Evolutionary conservation across 23 tunicate genomes (phyloP), one percentile per base, ranked within the genome.

Genomic region (Pegea sp.): DNA sequence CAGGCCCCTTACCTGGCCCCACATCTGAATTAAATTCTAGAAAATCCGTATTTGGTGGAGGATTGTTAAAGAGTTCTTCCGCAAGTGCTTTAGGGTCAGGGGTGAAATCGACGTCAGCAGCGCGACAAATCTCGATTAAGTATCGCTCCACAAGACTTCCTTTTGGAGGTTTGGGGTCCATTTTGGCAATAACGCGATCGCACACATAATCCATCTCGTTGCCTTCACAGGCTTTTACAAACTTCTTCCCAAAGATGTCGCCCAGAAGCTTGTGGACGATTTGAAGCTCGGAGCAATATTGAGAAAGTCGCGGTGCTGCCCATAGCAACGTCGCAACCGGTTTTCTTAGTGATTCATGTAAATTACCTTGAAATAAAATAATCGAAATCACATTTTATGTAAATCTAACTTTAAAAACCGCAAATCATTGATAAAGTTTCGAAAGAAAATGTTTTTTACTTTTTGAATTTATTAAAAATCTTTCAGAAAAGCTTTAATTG

Each of bases 241-340:
- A 81, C 30, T 81, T 78, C 49, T 81, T 81, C 4, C 93, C 93
- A 66, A 68, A 81, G 53, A 62, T 68, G 2, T 76, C 81, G 22
- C 70, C 75, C 44, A 81, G 70, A 24, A 75, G 74, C 24, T 66
- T 56, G 13, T 72, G 69, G 6, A 81, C 75, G 26, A 66, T 65
- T 42, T 66, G 60, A 16, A 81, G 33, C 48, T 81, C 93, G 20
- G 68, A 69, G 28, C 74, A 61, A 34, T 72, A 57, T 52, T 57
- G 65, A 25, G 26, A 29, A 29, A 81, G 54, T 48, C 93, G 11
- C 2, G 80, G 80, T 3, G 64, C 52, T 21, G 69, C 90, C 97
- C 97, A 87, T n/a, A 77, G 70, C 1, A 87, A 29, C 20, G 88
- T 79, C 4, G 88, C 66, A 33, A 87, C 57, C 3, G 97, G 89